Evolutionary conservation across 1,140 invertebrate genomes (phyloP), one percentile per base, ranked within the genome.

Genomic region (Bombus affinis): DNA sequence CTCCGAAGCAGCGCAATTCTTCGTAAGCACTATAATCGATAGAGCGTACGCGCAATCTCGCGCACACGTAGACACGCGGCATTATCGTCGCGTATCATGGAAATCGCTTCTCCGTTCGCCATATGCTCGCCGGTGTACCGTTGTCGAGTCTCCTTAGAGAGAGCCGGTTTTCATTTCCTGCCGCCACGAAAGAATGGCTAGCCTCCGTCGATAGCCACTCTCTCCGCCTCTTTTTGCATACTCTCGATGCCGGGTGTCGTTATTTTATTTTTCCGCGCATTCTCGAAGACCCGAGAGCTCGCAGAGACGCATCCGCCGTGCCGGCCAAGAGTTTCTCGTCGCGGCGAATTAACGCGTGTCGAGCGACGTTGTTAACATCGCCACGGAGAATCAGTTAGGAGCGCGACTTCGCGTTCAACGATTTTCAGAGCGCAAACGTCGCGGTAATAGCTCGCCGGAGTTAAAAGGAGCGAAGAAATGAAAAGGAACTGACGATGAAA

Each of bases 41-140:
- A 68, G 62, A 32, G 70, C 10, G 83, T 75, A 79, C 83, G 85
- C 85, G 73, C 75, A 35, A 72, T 73, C 76, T 72, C 70, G 74
- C 22, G 71, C 47, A 12, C 18, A 53, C 18, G 47, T 53, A 53
- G 47, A 53, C 47, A 22, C 47, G 39, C 35, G 35, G 22, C 68
- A 62, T 88, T 85, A 88, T 89, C 88, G 75, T 68, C 62, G 76
- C 78, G 74, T 89, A 89, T 89, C 88, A 70, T 71, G 75, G 72
- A 89, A 80, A 89, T 89, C 84, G 75, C 62, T 73, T 68, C 44
- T 42, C n/a, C 79, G 87, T 89, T 88, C 72, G 88, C 84, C 88
- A 86, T 89, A 80, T 88, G 80, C 28, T 80, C 42, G 82, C 37
- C 71, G 72, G 62, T 66, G 72, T 83, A 89, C 79, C 86, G 88